phyloP scores from a whole-genome alignment of 2,113 vertebrate species.

The Vicugna pacos region DNA sequence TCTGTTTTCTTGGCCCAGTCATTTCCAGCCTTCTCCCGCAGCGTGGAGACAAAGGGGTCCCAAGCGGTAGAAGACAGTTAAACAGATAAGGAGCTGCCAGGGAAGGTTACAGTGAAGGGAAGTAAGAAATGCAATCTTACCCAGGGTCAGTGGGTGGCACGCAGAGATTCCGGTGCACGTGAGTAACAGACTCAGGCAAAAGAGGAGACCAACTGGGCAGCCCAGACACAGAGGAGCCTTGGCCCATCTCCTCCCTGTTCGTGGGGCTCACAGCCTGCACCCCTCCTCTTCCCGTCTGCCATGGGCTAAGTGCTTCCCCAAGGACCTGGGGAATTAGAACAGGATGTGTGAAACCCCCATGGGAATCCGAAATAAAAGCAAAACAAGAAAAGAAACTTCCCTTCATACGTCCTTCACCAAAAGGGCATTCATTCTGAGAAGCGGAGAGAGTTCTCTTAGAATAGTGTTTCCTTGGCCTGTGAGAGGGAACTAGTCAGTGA shows the following conservation, averaged over 20 bases:
- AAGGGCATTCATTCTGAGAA: conserved; percentile 71
- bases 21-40: background rate
- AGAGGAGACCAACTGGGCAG: background rate
- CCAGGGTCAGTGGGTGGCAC: background rate
- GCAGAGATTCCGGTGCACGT: background rate
- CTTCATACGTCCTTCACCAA: conserved; percentile 45
- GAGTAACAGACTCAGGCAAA: background rate
- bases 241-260: background rate
- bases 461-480: conserved; percentile 59
- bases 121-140: conserved; percentile 50
- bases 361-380: conserved; percentile 72
- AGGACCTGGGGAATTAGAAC: conserved; percentile 47
- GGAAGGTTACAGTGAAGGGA: background rate
- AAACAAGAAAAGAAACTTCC: conserved; percentile 77
- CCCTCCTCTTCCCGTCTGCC: conserved; percentile 56
- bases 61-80: background rate
- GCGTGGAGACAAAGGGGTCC: background rate
- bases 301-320: conserved; percentile 61
- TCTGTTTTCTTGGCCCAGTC: background rate
- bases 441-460: conserved; percentile 56
- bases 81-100: conserved; percentile 33
- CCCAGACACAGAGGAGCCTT: background rate
- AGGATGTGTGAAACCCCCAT: conserved; percentile 67
- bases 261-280: background rate
- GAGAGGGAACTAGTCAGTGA: conserved; percentile 32